Evolutionary conservation across 2,797 vertebrate species (phyloP).

Genomic region (Pangasius larnaudii): DNA sequence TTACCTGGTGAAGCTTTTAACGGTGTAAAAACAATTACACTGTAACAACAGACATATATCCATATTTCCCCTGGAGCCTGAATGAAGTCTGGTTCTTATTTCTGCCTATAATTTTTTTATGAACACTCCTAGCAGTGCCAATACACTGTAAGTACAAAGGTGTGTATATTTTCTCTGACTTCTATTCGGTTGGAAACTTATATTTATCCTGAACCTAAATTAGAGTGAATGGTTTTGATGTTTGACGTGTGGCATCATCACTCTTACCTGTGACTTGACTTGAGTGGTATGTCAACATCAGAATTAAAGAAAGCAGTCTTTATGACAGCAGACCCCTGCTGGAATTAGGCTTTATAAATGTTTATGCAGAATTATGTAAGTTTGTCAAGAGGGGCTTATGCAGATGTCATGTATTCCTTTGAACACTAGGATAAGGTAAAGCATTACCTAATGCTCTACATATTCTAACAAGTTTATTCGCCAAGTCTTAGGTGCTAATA

Average conservation of each 20-base stretch:
- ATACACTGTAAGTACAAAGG: neutral
- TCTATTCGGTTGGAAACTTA: neutral
- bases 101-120: neutral
- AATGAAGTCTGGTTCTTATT: neutral
- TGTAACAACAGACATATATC: neutral
- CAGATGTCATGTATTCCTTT: neutral
- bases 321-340: neutral
- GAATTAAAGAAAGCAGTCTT: neutral
- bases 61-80: neutral
- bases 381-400: neutral
- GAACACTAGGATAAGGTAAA: neutral
- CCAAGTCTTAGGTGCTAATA: neutral
- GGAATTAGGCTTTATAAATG: neutral
- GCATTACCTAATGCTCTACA: neutral
- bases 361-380: neutral
- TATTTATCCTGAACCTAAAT: neutral
- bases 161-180: neutral
- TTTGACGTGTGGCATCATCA: neutral
- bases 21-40: neutral
- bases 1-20: neutral
- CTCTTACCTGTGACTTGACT: neutral
- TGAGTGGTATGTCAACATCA: no score
- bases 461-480: neutral
- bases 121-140: neutral
- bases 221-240: neutral